phyloP scores from a whole-genome alignment of 2,888 invertebrate species.

The Idaea straminata region DNA sequence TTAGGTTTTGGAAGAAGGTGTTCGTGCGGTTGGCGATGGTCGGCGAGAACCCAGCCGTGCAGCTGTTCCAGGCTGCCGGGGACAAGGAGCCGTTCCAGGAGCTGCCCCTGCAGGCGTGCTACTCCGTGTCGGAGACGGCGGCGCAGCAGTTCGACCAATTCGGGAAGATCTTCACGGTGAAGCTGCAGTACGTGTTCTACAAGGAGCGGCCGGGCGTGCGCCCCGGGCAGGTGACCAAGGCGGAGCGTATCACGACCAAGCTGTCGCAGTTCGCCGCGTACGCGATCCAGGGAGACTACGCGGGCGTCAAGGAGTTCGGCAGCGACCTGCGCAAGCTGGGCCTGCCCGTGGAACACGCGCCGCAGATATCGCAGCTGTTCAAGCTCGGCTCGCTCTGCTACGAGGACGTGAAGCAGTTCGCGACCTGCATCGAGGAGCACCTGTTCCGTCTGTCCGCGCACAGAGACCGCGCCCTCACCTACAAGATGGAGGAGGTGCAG shows the following conservation, averaged over 20 bases:
- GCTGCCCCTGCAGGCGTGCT: conserved; percentile 95
- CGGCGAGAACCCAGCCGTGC: conserved; percentile 91
- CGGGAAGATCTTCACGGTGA: conserved; percentile 99
- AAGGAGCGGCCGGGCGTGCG: conserved; percentile 97
- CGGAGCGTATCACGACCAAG: conserved; percentile 94
- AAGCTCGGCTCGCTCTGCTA: conserved; percentile 95
- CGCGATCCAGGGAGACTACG: conserved; percentile 95
- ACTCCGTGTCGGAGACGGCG: conserved; percentile 95
- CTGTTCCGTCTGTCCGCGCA: conserved; percentile 92
- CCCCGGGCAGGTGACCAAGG: conserved; percentile 86
- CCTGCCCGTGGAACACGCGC: conserved; percentile 97
- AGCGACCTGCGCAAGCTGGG: conserved; percentile 96
- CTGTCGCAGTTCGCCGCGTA: conserved; percentile 96
- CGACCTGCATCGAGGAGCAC: conserved; percentile 94
- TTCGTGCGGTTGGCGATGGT: conserved; percentile 89
- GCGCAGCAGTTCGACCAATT: conserved; percentile 99
- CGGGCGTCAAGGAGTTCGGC: conserved; percentile 95
- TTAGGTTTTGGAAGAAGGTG: conserved; percentile 97
- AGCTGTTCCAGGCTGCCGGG: conserved; percentile 89
- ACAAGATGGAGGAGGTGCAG: conserved; percentile 98
- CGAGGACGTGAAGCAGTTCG: conserved; percentile 95
- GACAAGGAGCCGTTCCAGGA: conserved; percentile 98
- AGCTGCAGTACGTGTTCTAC: conserved; percentile 98
- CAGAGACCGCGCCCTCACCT: conserved; percentile 92
- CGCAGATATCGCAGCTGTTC: conserved; percentile 95